These are phyloP conservation scores for Aporrectodea caliginosa DNA, from an alignment of 1,140 invertebrate species.

Conservation along the genomic window DNA sequence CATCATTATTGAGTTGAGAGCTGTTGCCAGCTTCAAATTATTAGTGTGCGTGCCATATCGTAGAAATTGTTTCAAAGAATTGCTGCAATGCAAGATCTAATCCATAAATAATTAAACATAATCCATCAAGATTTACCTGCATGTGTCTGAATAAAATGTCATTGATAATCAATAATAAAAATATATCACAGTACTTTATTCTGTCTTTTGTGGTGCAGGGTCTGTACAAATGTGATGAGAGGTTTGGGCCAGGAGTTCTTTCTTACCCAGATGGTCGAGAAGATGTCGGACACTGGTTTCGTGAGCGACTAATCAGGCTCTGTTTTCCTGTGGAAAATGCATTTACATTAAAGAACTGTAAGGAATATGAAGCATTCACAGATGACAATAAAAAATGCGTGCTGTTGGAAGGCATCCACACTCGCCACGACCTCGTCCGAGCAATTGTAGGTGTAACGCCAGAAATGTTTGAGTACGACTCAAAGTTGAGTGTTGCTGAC, in stretches of 20 bases:
- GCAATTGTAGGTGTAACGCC: slow-evolving; percentile 29
- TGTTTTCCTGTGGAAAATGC: slow-evolving; percentile 38
- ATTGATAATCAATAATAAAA: no score
- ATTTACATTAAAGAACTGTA: slow-evolving; percentile 46
- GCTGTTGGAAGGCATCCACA: background rate
- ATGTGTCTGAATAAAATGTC: no score
- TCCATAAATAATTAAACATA: no score
- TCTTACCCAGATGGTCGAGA: slow-evolving; percentile 48
- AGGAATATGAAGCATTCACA: slow-evolving; percentile 46
- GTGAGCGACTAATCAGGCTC: slow-evolving; percentile 49
- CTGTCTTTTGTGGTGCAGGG: slow-evolving; percentile 39
- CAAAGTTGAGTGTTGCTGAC: slow-evolving; percentile 16
- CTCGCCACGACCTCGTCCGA: background rate
- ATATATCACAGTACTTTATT: no score
- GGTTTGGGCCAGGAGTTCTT: slow-evolving; percentile 51
- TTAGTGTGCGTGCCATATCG: no score
- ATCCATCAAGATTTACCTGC: no score
- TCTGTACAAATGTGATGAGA: slow-evolving; percentile 51
- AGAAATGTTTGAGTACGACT: slow-evolving; percentile 36
- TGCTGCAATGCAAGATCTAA: no score
- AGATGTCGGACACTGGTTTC: slow-evolving; percentile 53
- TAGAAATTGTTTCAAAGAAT: no score
- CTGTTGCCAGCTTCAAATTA: no score
- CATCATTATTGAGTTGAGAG: no score
- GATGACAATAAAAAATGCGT: slow-evolving; percentile 33